Percentiles rank a stretch among this genome's conserved stretches.
phyloP scores from a whole-genome alignment of 2,888 invertebrate genomes.

The Acanthosepion lycidas region DNA sequence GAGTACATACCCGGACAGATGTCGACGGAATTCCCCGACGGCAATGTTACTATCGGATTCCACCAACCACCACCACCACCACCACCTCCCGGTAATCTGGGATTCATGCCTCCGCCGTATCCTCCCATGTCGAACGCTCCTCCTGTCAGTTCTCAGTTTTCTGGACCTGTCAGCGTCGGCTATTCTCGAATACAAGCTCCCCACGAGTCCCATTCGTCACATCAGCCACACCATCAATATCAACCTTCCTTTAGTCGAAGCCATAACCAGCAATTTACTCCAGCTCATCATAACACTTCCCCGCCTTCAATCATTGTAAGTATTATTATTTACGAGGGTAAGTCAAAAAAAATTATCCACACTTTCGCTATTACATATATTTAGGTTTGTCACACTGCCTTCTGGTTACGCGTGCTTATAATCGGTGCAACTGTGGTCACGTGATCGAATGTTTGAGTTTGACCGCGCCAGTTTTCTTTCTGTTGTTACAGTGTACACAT shows the following conservation, averaged over 20 bases:
- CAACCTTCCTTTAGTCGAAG: background rate
- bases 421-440: too few species aligned
- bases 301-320: background rate
- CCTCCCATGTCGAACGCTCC: background rate
- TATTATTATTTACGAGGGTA: background rate
- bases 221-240: background rate
- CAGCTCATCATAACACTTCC: background rate
- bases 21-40: constrained; percentile 12
- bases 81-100: background rate
- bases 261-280: background rate
- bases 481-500: too few species aligned
- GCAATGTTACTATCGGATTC: background rate
- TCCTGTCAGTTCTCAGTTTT: background rate
- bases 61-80: background rate
- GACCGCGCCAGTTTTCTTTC: too few species aligned
- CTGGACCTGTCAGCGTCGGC: background rate
- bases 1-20: constrained; percentile 40
- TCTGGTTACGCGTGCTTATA: too few species aligned
- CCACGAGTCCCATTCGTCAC: background rate
- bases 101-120: background rate
- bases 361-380: too few species aligned
- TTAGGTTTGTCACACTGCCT: too few species aligned
- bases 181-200: background rate
- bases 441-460: too few species aligned
- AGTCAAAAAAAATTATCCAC: too few species aligned